Evolutionary conservation across 2,888 invertebrate genomes (phyloP).

Genomic region (Lapara coniferarum): DNA sequence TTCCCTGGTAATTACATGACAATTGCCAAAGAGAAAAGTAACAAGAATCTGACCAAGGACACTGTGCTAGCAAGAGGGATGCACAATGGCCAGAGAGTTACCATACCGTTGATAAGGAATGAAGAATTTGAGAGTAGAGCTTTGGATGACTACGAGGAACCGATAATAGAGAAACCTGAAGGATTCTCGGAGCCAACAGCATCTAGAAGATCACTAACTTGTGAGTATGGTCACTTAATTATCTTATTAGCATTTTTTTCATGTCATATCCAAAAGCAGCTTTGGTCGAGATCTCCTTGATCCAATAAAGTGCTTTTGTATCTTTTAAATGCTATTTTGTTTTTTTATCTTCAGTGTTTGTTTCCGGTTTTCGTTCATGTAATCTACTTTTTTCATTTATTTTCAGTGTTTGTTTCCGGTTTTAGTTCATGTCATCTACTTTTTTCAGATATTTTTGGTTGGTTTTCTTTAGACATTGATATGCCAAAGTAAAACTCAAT

Average conservation of each 20-base stretch:
- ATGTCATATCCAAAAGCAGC: too few species aligned
- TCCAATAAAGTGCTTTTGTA: too few species aligned
- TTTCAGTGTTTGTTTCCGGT: too few species aligned
- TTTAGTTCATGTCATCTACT: too few species aligned
- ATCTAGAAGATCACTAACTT: slow-evolving; percentile 74
- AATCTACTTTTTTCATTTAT: too few species aligned
- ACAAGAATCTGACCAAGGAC: slow-evolving; percentile 39
- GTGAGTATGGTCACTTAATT: slow-evolving; percentile 51
- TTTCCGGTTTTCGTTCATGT: too few species aligned
- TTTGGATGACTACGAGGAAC: slow-evolving; percentile 59
- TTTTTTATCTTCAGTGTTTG: too few species aligned
- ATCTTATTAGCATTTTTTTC: slow-evolving; percentile 15
- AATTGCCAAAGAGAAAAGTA: slow-evolving; percentile 79
- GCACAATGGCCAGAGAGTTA: slow-evolving; percentile 57
- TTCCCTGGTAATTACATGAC: slow-evolving; percentile 78
- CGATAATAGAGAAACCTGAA: slow-evolving; percentile 64
- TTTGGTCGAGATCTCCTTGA: too few species aligned
- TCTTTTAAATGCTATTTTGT: too few species aligned
- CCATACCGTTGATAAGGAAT: slow-evolving; percentile 70
- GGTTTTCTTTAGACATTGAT: too few species aligned
- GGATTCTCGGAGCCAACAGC: slow-evolving; percentile 58
- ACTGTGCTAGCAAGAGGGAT: slow-evolving; percentile 37
- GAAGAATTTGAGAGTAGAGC: slow-evolving; percentile 65
- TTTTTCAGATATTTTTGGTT: too few species aligned
- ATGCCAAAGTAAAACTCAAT: too few species aligned